Percentiles rank a stretch among this genome's conserved stretches.
Evolutionary conservation across 2,113 vertebrate genomes (phyloP).

Genomic region (Pan troglodytes): NHGRI_mPanTro3-v2.1_pri NC_072412.2:19874501-19875000

Average conservation of each 20-base stretch:
- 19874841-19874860: background rate
- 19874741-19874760: background rate
- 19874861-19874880: background rate
- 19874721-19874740: constrained; percentile 17
- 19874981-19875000: background rate
- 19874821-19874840: background rate
- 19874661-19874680: background rate
- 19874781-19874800: constrained; percentile 9
- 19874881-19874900: background rate
- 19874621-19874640: background rate
- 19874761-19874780: background rate
- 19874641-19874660: constrained; percentile 15
- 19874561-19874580: background rate
- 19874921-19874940: background rate
- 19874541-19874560: background rate
- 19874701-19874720: background rate
- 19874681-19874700: background rate
- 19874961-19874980: background rate
- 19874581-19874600: constrained; percentile 20
- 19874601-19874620: constrained; percentile 17
- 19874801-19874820: background rate
- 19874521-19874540: background rate
- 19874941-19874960: background rate
- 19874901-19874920: background rate
- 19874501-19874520: constrained; percentile 27